Percentiles rank a stretch among this genome's conserved stretches.
Evolutionary conservation across 2,888 invertebrate genomes (phyloP).

Genomic region (Andrena fulva): DNA sequence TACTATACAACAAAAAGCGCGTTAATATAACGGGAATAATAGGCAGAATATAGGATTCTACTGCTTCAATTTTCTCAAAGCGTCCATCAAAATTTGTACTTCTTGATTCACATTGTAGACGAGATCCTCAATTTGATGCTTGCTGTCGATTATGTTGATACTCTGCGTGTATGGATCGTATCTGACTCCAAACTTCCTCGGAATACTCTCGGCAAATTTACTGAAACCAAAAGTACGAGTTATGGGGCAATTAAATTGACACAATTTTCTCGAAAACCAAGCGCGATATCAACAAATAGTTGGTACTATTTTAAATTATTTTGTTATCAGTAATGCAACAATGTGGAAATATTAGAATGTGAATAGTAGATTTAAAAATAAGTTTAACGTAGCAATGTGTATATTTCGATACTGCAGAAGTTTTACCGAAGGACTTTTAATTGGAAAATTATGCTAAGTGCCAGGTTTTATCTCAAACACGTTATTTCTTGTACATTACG

Average conservation of each 20-base stretch:
- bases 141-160: conserved; percentile 97
- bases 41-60: not conserved
- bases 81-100: conserved; percentile 91
- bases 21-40: conserved; percentile 12
- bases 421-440: not conserved
- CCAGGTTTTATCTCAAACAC: too few relatives aligned
- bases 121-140: conserved; percentile 94
- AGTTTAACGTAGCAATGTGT: too few relatives aligned
- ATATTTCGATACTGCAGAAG: too few relatives aligned
- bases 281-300: too few relatives aligned
- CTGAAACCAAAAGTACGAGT: conserved; percentile 86
- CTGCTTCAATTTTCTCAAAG: conserved; percentile 89
- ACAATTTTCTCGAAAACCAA: too few relatives aligned
- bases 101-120: conserved; percentile 93
- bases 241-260: too few relatives aligned
- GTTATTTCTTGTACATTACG: too few relatives aligned
- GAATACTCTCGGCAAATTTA: conserved; percentile 96
- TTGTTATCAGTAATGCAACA: too few relatives aligned
- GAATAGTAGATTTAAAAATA: too few relatives aligned
- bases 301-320: too few relatives aligned
- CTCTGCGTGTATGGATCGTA: conserved; percentile 98
- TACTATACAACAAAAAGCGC: not conserved
- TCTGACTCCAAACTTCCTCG: conserved; percentile 95
- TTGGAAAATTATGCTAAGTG: not conserved
- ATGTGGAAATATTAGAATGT: too few relatives aligned